A percentile compares a stretch with the other conserved stretches of the same genome.
Evolutionary conservation across 2,888 invertebrate species (phyloP).

Genomic region (Tetragonula carbonaria): DNA sequence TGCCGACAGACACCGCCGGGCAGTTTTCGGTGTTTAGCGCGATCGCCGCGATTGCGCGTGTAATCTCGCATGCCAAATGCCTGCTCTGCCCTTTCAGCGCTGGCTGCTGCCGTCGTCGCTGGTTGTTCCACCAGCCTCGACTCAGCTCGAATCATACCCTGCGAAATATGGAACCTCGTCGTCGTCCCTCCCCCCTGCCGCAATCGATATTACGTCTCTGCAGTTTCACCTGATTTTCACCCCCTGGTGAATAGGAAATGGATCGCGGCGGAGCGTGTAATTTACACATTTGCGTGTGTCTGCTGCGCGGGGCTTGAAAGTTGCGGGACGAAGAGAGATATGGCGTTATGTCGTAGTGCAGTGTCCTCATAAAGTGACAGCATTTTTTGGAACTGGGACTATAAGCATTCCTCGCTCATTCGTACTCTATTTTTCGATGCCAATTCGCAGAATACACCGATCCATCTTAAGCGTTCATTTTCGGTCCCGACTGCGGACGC

Average conservation of each 20-base stretch:
- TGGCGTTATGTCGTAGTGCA: no score
- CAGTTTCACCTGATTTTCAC: slow-evolving; percentile 9
- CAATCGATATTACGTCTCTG: slow-evolving; percentile 40
- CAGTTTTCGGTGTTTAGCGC: slow-evolving; percentile 59
- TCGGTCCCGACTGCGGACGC: no score
- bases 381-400: no score
- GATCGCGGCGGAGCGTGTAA: slow-evolving; percentile 10
- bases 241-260: slow-evolving; percentile 5
- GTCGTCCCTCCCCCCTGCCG: background rate
- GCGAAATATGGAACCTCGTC: slow-evolving; percentile 31
- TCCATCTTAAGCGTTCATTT: background rate
- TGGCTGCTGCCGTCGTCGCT: background rate
- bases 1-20: slow-evolving; percentile 59
- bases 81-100: slow-evolving; percentile 54
- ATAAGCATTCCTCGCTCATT: background rate
- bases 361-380: no score
- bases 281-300: background rate
- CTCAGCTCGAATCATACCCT: slow-evolving; percentile 6
- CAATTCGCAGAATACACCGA: no score
- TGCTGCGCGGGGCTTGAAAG: background rate
- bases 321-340: background rate
- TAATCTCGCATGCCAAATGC: slow-evolving; percentile 61
- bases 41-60: slow-evolving; percentile 56
- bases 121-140: slow-evolving; percentile 42
- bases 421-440: no score